These are phyloP conservation scores for Zosterops lateralis DNA, from an alignment of 2,113 vertebrate genomes.

Conservation along the genomic window DNA sequence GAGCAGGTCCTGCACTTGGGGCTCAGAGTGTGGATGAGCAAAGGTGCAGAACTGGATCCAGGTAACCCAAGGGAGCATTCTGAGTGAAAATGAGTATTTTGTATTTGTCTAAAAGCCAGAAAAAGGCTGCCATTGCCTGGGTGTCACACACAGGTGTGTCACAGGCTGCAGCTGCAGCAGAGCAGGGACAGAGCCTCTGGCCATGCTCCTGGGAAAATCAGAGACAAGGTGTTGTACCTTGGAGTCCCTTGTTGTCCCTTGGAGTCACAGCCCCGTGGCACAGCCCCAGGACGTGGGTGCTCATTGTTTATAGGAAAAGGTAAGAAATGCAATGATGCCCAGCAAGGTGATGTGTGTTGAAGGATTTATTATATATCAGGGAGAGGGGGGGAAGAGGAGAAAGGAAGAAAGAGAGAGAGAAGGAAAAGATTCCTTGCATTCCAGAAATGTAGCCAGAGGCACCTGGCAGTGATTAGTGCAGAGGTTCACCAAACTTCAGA, in stretches of 20 bases:
- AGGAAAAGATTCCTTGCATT: slow-evolving; percentile 82
- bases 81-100: not conserved
- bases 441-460: slow-evolving; percentile 70
- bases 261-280: not conserved
- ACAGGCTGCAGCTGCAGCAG: not conserved
- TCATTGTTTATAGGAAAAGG: not conserved
- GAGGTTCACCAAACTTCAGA: slow-evolving; percentile 85
- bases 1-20: not conserved
- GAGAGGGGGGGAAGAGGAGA: not conserved
- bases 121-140: not conserved
- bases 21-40: not conserved
- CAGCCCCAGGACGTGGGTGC: not conserved
- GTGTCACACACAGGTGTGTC: not conserved
- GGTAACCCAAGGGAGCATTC: not conserved
- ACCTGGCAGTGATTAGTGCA: slow-evolving; percentile 89
- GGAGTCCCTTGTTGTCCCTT: fast-evolving
- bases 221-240: fast-evolving
- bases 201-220: not conserved
- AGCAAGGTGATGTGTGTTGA: slow-evolving; percentile 65
- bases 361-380: slow-evolving; percentile 73
- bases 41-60: not conserved
- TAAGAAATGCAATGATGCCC: slow-evolving; percentile 27
- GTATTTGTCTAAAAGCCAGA: not conserved
- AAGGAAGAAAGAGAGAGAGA: slow-evolving; percentile 36
- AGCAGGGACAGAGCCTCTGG: not conserved